Evolutionary conservation across 2,797 vertebrate genomes (phyloP), one percentile per base, ranked within the genome.

Genomic region (Melanotaenia nigrans): DNA sequence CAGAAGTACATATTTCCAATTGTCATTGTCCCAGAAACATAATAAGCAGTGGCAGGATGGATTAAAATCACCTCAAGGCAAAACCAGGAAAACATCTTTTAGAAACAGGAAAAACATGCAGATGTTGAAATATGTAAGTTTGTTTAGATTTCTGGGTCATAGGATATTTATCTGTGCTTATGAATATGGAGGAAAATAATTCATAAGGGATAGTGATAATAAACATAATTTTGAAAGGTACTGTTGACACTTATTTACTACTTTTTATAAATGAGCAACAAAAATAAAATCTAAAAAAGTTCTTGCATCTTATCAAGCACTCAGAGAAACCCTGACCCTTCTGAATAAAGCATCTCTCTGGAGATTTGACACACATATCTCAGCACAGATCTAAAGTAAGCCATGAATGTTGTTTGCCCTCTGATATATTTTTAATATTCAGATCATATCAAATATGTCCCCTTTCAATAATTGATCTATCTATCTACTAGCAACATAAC

Each of bases 351-450:
- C 83, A 78, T 90, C 85, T 89, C 92, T 90, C 89, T 82, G 65
- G 89, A 93, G 91, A 89, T 88, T 88, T 89, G 90, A 93, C 90
- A 93, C 87, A 90, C 88, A 89, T 92, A 86, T 91, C 87, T 91
- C 90, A 90, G 86, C 83, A 69, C 77, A 89, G 80, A 93, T 93
- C 91, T 92, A 84, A 93, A 88, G 83, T 81, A 86, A 84, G 83
- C 75, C 83, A 84, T 78, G 86, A 77, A 89, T 89, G 89, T 88
- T 92, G 90, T 90, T 92, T 91, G 90, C 79, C 85, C 90, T 89
- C 88, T 90, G 89, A 93, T 93, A 94, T 93, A 94, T 91, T 93
- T 92, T 91, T 92, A 90, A 92, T 91, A 92, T 91, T 90, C 86
- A 90, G 81, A 91, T 92, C 80, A 89, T 88, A 91, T 93, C 86